These are phyloP conservation scores for Euura lappo DNA, from an alignment of 1,140 invertebrate genomes.

Conservation along the genomic window DNA sequence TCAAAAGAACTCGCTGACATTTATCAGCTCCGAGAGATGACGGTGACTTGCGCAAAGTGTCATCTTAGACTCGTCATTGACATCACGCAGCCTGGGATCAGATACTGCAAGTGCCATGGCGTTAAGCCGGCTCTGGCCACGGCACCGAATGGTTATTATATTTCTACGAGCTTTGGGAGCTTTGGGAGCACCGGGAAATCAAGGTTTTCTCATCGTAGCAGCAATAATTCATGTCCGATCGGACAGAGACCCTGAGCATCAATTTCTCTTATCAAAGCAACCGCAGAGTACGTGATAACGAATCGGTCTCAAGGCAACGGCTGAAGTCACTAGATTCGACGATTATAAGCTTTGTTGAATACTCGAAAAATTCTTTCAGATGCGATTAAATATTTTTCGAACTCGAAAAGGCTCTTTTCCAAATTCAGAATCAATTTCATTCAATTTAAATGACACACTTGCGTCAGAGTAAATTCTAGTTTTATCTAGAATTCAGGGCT, in stretches of 20 bases:
- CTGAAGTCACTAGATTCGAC: no score
- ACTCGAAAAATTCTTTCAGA: no score
- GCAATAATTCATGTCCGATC: conserved; percentile 12
- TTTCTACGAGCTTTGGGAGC: conserved; percentile 13
- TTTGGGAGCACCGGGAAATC: neutral
- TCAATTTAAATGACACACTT: no score
- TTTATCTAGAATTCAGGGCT: no score
- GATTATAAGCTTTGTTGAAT: no score
- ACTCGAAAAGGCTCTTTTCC: no score
- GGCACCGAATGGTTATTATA: conserved; percentile 29
- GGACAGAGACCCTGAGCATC: neutral
- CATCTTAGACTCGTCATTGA: conserved; percentile 67
- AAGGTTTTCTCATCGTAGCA: conserved; percentile 25
- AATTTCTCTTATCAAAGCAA: neutral
- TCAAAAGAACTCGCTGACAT: conserved; percentile 61
- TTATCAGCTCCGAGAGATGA: conserved; percentile 61
- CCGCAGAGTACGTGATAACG: no score
- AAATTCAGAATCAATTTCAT: no score
- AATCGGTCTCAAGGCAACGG: no score
- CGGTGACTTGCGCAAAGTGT: conserved; percentile 67
- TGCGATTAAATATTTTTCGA: no score
- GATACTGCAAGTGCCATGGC: conserved; percentile 62
- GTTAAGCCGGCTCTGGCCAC: conserved; percentile 22
- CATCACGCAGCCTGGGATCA: conserved; percentile 55
- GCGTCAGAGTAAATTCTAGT: no score